Evolutionary conservation across 2,888 invertebrate species (phyloP), one percentile per base, ranked within the genome.

Genomic region (Platypus cylindrus): DNA sequence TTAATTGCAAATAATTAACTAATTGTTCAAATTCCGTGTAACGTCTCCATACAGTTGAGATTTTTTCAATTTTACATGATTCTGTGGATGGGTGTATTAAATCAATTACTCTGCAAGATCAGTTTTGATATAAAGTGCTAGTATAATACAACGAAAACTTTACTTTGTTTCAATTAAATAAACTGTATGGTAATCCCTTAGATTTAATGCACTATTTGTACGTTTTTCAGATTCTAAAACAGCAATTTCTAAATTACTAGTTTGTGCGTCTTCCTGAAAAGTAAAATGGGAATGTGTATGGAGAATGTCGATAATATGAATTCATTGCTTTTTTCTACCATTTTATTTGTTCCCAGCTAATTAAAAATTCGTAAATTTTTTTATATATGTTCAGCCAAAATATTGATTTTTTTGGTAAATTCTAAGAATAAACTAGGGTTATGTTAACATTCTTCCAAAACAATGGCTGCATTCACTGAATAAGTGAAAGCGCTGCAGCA

Each of bases 1-100:
- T 76, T 17, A 78, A 69, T 52, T 78, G 79, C 38, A 87, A 63
- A 53, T 84, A 84, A 46, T 77, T 75, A 47, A 79, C 69, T 31
- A 87, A 68, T 46, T 82, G 73, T 56, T 85, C 85, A 65, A 86
- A 86, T 58, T 87, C 86, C 28, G 82, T 83, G 55, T 86, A 87
- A 18, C 86, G 63, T 46, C 86, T 65, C 80, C 82, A 82, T 46
- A 81, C 70, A 11, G 77, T 74, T 45, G 75, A 75, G 36, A 76
- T 61, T 53, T 71, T 75, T 2, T 68, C 67, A 26, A 76, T 62
- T 27, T 75, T 71, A n/a, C n/a, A n/a, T n/a, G n/a, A n/a, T n/a
- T n/a, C n/a, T n/a, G n/a, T n/a, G 37, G 65, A 58, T 49, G 71
- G 70, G 34, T 54, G 55, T 8, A 74, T 69, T 5, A 70, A 64